Conservation (phyloP, 2,888 invertebrate genomes). For the Unio pictorum region DNA sequence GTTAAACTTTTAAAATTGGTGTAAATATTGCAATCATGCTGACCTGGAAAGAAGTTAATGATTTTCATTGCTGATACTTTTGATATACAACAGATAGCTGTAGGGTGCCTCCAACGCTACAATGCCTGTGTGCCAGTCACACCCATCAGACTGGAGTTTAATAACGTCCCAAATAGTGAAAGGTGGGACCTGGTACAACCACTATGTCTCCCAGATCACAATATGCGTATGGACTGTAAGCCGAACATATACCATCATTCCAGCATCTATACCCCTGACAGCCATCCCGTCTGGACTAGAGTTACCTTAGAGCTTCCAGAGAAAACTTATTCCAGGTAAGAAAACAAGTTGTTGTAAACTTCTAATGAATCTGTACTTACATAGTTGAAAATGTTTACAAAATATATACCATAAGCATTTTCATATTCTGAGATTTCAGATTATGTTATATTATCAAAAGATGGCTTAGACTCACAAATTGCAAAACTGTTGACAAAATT, state of each 20-base stretch:
- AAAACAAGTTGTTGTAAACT: neutral
- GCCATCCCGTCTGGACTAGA: conserved; percentile 66
- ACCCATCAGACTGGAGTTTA: conserved; percentile 66
- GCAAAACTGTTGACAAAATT: too few relatives aligned
- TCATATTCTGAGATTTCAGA: too few relatives aligned
- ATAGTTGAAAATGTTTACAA: neutral
- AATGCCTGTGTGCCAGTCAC: conserved; percentile 58
- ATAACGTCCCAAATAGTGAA: conserved; percentile 65
- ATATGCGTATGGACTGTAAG: conserved; percentile 65
- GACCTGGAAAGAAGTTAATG: conserved; percentile 1
- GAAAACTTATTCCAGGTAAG: conserved; percentile 69
- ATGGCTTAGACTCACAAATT: too few relatives aligned
- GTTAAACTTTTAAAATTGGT: too few relatives aligned
- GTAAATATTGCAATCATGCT: too few relatives aligned
- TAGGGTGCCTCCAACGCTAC: conserved; percentile 65
- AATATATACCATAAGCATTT: too few relatives aligned
- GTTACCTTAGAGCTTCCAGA: conserved; percentile 68
- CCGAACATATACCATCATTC: conserved; percentile 67
- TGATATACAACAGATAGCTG: conserved; percentile 60
- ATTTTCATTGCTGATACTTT: neutral
- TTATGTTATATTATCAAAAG: too few relatives aligned
- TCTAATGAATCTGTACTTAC: neutral
- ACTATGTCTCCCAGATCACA: conserved; percentile 67
- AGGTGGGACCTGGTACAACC: conserved; percentile 67
- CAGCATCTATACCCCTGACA: conserved; percentile 63